Percentiles rank a stretch among this genome's conserved stretches.
These are phyloP conservation scores for Trichosurus vulpecula DNA, from an alignment of 2,797 vertebrate species.

Conservation along the genomic window DNA sequence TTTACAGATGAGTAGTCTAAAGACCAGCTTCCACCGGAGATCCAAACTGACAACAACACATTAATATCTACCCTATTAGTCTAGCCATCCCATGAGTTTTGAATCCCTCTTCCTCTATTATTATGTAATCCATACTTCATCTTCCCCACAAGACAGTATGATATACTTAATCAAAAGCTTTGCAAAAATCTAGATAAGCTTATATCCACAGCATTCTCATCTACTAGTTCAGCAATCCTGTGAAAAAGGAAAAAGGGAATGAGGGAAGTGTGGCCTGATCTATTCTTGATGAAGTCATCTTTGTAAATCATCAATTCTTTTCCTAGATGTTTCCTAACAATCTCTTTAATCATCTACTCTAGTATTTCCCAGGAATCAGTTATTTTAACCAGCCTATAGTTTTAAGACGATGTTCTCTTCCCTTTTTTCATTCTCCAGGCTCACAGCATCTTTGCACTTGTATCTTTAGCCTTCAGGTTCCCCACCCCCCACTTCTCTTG, in stretches of 20 bases:
- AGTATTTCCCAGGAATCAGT: neutral
- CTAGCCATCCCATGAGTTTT: neutral
- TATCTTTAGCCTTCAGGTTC: neutral
- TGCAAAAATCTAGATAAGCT: neutral
- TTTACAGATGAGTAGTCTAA: neutral
- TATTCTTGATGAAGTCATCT: neutral
- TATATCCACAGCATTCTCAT: neutral
- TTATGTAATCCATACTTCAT: neutral
- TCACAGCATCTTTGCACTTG: neutral
- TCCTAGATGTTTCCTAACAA: neutral
- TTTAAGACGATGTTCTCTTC: neutral
- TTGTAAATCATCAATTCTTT: neutral
- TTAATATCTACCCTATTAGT: neutral
- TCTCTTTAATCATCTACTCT: neutral
- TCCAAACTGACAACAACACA: neutral
- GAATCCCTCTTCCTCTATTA: neutral
- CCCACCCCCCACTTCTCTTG: neutral
- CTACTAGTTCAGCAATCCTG: neutral
- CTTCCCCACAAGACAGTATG: neutral
- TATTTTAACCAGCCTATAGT: neutral
- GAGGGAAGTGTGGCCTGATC: neutral
- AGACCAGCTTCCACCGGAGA: neutral
- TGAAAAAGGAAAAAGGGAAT: neutral
- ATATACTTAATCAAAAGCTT: neutral
- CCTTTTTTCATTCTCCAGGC: neutral